phyloP scores from a whole-genome alignment of 2,113 vertebrate species.

The Mustelus asterias region DNA sequence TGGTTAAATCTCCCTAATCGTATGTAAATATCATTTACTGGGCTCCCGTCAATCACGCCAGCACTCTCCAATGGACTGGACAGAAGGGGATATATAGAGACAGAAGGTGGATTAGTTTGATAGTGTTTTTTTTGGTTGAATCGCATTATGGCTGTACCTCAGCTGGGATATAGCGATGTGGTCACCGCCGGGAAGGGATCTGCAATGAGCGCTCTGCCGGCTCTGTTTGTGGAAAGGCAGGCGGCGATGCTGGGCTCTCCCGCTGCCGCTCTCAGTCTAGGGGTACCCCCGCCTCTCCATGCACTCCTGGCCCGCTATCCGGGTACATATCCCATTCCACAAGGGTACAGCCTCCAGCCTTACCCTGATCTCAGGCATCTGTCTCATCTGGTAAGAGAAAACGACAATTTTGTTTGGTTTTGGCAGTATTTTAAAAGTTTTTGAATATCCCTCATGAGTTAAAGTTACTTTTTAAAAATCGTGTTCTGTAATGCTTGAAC shows the following conservation, averaged over 20 bases:
- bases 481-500: background rate
- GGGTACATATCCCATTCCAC: constrained; percentile 5
- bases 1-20: constrained; percentile 29
- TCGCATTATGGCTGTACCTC: constrained; percentile 28
- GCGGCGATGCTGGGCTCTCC: constrained; percentile 11
- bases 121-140: background rate
- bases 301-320: constrained; percentile 3
- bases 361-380: constrained; percentile 28
- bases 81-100: constrained; percentile 29
- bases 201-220: background rate
- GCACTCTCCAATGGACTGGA: constrained; percentile 6
- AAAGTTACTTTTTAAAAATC: background rate
- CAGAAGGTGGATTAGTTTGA: constrained; percentile 27
- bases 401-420: background rate
- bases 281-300: constrained; percentile 22
- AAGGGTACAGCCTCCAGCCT: constrained; percentile 30
- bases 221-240: constrained; percentile 20
- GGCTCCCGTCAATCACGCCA: constrained; percentile 22
- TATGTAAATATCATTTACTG: constrained; percentile 20
- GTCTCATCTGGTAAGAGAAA: constrained; percentile 22
- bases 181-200: background rate
- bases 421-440: background rate
- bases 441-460: background rate
- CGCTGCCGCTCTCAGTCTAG: constrained; percentile 8
- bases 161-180: constrained; percentile 23